Evolutionary conservation across 30 jellyfish, hydroid and myxozoan genomes (phyloP), one percentile per base, ranked within the genome.

Genomic region (Aurelia sp.): DNA sequence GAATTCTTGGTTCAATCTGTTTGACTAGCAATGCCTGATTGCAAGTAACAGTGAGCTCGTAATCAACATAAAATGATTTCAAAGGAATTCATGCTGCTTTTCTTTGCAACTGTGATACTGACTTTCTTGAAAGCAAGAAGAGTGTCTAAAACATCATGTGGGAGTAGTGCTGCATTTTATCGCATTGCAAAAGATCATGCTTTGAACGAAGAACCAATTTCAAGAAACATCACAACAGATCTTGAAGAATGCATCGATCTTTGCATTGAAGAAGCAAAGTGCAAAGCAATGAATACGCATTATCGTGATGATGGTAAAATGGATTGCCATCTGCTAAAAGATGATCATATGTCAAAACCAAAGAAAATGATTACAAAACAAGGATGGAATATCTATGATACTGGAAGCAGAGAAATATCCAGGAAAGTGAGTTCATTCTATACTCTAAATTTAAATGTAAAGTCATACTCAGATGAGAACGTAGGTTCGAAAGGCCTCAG

Each of bases 341-440:
- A 79, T 48, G 89, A 79, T 52, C 89, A 79, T 22, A 9, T 63
- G 52, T 79, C 89, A 47, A 79, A 79, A 33, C 89, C 81, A 21
- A 63, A 30, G 27, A 79, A 62, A 63, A 16, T 63, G 57, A 24
- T 17, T 13, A 31, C 72, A n/a, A 79, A 79, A 22, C 41, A 79
- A 59, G 89, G 80, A 8, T 79, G 89, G 89, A 62, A 33, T 40
- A 63, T 61, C 41, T 79, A 79, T 48, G 77, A 59, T 18, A 79
- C 89, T 3, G 89, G 89, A 17, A 62, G 79, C 58, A 33, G 18
- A 41, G 89, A 79, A 8, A 63, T 64, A 13, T 79, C 89, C 6
- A 47, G 89, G 48, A 40, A 63, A 21, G 89, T 79, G 47, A 79
- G 80, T 1, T 44, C 9, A 44, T 8, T 7, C 9, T 8, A 4